Percentiles rank a stretch among this genome's conserved stretches.
Evolutionary conservation across 2,888 invertebrate genomes (phyloP).

Genomic region (Polydrusus cervinus): DNA sequence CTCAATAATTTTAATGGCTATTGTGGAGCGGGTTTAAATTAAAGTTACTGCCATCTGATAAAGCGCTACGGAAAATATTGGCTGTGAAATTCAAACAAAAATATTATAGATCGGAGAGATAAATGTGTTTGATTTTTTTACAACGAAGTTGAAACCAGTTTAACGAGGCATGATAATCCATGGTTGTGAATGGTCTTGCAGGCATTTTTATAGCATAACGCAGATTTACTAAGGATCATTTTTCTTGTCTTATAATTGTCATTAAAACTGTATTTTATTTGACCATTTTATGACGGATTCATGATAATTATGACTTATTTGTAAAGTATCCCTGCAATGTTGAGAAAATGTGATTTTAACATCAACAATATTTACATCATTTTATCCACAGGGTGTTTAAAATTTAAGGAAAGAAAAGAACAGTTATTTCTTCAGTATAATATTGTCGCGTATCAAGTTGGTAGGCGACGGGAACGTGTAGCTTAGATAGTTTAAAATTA

Average conservation of each 20-base stretch:
- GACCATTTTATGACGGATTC: too few relatives aligned
- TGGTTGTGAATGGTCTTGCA: constrained; percentile 8
- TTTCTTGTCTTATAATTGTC: not conserved
- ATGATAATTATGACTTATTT: too few relatives aligned
- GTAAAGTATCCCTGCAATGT: too few relatives aligned
- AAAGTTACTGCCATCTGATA: constrained; percentile 58
- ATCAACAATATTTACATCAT: too few relatives aligned
- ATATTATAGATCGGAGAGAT: constrained; percentile 40
- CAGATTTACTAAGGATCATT: not conserved
- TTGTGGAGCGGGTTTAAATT: constrained; percentile 58
- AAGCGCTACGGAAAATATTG: constrained; percentile 52
- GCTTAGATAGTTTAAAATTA: too few relatives aligned
- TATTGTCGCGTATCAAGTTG: too few relatives aligned
- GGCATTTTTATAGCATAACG: constrained; percentile 5
- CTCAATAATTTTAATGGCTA: constrained; percentile 65
- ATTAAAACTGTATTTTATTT: not conserved
- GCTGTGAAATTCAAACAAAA: constrained; percentile 52
- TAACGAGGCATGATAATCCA: constrained; percentile 21
- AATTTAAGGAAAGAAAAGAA: too few relatives aligned
- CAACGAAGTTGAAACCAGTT: constrained; percentile 15
- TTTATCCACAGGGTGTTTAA: too few relatives aligned
- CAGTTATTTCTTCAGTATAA: too few relatives aligned
- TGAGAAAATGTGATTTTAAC: too few relatives aligned
- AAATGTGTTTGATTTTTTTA: constrained; percentile 43
- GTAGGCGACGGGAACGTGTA: too few relatives aligned